These are phyloP conservation scores for Microctenopoma steveboyesi DNA, from an alignment of 2,797 vertebrate genomes.

Conservation along the genomic window DNA sequence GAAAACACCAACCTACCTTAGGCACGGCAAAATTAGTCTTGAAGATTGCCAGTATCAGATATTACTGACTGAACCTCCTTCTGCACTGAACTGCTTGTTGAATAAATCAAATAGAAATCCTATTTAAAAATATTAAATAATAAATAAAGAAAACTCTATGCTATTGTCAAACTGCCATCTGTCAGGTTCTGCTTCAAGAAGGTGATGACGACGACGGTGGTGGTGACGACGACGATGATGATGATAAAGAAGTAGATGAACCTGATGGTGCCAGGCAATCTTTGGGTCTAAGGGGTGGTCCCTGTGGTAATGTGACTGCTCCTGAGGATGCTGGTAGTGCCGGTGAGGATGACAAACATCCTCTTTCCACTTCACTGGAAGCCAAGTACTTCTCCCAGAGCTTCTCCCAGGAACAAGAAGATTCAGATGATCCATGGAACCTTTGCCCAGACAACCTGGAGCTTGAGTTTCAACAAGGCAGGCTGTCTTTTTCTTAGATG, in stretches of 20 bases:
- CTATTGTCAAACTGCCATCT: neutral
- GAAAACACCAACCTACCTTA: neutral
- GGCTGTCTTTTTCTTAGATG: neutral
- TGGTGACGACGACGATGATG: constrained; percentile 28
- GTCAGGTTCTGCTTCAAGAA: constrained; percentile 62
- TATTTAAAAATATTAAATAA: neutral
- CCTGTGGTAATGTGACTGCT: constrained; percentile 61
- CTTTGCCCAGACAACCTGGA: constrained; percentile 67
- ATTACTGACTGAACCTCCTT: neutral
- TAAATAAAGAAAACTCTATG: too few relatives aligned
- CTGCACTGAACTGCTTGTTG: neutral
- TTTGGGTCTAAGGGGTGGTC: constrained; percentile 65
- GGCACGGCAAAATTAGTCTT: neutral
- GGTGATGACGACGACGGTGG: constrained; percentile 43
- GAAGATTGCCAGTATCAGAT: too few relatives aligned
- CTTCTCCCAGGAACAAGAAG: constrained; percentile 70
- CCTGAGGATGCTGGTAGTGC: constrained; percentile 49
- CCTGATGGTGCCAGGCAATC: constrained; percentile 58
- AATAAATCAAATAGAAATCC: neutral
- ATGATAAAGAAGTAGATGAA: constrained; percentile 58
- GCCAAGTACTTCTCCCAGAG: constrained; percentile 86
- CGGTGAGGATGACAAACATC: constrained; percentile 61
- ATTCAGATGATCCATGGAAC: constrained; percentile 77
- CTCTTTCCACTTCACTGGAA: constrained; percentile 76
- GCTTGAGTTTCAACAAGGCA: constrained; percentile 78